These are phyloP conservation scores for Amblyraja radiata DNA, from an alignment of 2,797 vertebrate genomes.

Conservation along the genomic window DNA sequence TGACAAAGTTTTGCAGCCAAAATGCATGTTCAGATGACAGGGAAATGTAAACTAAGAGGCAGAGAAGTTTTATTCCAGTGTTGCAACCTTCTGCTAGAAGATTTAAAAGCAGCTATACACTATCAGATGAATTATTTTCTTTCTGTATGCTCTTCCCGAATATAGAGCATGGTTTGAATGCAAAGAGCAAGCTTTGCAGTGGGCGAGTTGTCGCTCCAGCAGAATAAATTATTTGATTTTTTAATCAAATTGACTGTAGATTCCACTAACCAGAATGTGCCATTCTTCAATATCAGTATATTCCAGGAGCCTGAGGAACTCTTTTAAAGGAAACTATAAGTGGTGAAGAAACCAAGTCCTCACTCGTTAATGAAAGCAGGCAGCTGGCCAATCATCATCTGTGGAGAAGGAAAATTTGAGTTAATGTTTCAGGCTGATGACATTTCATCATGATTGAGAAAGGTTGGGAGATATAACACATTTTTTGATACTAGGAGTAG, in stretches of 20 bases:
- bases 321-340: not conserved
- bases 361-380: not conserved
- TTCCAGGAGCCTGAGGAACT: not conserved
- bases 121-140: not conserved
- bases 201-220: not conserved
- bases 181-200: not conserved
- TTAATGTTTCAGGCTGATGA: too few relatives aligned
- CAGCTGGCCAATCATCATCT: too few relatives aligned
- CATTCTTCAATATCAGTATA: not conserved
- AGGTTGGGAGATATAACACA: too few relatives aligned
- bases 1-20: not conserved
- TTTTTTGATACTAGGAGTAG: too few relatives aligned
- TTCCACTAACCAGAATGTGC: not conserved
- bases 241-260: not conserved
- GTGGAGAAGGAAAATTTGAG: too few relatives aligned
- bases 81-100: not conserved
- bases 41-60: not conserved
- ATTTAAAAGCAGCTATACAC: not conserved
- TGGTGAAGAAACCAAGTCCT: not conserved
- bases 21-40: not conserved
- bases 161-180: conserved; percentile 5
- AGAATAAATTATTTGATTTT: not conserved
- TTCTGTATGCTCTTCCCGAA: not conserved
- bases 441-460: too few relatives aligned
- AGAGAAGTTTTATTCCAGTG: not conserved